Percentiles rank a stretch among this genome's conserved stretches.
Conservation (phyloP, 1,140 invertebrate genomes). For the Orchestia grillus region DNA sequence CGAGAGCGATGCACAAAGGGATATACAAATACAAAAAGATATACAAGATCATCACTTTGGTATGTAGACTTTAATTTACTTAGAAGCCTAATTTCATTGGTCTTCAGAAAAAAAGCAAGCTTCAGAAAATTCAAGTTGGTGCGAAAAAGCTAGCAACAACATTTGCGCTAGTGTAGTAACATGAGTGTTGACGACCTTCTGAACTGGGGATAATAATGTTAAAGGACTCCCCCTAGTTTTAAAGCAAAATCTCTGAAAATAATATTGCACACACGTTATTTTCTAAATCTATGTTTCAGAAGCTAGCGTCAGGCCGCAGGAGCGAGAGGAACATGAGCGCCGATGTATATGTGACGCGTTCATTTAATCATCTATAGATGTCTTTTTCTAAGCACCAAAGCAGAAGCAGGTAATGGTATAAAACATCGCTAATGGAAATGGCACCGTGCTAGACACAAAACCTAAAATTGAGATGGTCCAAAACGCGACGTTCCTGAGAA, state of each 20-base stretch:
- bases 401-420: not conserved
- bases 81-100: too few species aligned
- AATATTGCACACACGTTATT: not conserved
- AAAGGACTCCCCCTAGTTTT: not conserved
- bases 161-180: too few species aligned
- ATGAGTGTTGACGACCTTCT: too few species aligned
- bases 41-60: too few species aligned
- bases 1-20: too few species aligned
- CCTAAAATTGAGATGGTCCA: not conserved
- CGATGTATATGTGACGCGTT: not conserved
- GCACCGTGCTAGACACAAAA: not conserved
- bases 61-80: too few species aligned
- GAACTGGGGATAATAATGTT: not conserved
- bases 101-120: too few species aligned
- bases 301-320: not conserved
- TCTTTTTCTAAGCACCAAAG: slow-evolving; percentile 52
- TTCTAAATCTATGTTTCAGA: not conserved
- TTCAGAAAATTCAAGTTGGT: too few species aligned
- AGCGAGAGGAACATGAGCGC: not conserved
- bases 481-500: not conserved
- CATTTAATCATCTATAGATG: not conserved
- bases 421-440: not conserved
- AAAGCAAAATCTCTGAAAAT: not conserved
- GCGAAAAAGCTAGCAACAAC: too few species aligned
- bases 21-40: too few species aligned